Base-by-base conservation (phyloP, 2,888 invertebrate species). In the Diloba caeruleocephala region DNA sequence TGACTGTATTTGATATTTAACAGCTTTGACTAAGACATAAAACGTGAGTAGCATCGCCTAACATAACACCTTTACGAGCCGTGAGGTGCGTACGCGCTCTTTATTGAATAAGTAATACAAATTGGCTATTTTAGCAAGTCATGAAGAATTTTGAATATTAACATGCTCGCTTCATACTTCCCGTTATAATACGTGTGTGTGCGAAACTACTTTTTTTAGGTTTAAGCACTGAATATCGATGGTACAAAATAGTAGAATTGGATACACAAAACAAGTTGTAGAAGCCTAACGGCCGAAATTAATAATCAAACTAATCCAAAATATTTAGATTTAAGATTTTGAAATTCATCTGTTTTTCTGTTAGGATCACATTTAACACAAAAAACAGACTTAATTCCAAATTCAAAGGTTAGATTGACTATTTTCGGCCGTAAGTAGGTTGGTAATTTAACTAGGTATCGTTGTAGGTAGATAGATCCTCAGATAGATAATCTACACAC, bases 31-130 rank as follows among this genome's bases (percentile, higher is more conserved):
- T 51, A 42, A 57, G 63, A 31, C 50, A 58, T 62, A 49, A 63
- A 52, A 71, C 71, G 71, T 71, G 71, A 62, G 55, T 36, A 36
- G 71, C 61, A 59, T 65, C 55, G 43, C 54, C 34, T 54, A 59
- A 53, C 45, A 43, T 49, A 46, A 53, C 41, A 55, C 32, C 52
- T 65, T 63, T 56, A 58, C 50, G 55, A 69, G 23, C 19, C 33
- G 38, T 49, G 58, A 55, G 53, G 34, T 57, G 65, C 56, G 65
- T 55, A 55, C 63, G 61, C 54, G 46, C 38, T 39, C 28, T 36
- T 50, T 43, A 52, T 49, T 56, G 56, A 56, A 56, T 50, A n/a
- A n/a, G n/a, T n/a, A 51, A 29, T 55, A 55, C 55, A 52, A 58
- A 42, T 50, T 57, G 33, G 31, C 42, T 15, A 36, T 61, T 57